A percentile compares a stretch with the other conserved stretches of the same genome.
These are phyloP conservation scores for Bradynema listronoti DNA, from an alignment of 1,140 invertebrate species.

Conservation along the genomic window DNA sequence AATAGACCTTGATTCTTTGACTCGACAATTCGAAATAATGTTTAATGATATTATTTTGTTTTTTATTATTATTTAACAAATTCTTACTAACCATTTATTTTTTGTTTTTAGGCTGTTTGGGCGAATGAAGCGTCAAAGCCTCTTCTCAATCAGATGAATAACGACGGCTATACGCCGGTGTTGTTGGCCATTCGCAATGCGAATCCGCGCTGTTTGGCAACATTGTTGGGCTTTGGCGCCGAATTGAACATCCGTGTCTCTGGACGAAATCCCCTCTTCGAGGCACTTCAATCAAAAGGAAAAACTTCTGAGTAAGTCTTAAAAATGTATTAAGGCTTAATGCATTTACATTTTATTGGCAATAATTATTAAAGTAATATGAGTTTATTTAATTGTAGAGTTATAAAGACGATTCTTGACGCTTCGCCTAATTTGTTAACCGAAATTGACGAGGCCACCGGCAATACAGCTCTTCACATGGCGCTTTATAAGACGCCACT, in stretches of 20 bases:
- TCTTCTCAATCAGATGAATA: constrained; percentile 48
- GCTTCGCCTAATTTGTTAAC: constrained; percentile 44
- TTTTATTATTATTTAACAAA: constrained; percentile 17
- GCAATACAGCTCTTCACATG: constrained; percentile 49
- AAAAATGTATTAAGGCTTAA: not conserved
- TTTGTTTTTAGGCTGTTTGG: constrained; percentile 44
- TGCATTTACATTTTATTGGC: not conserved
- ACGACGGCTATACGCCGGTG: constrained; percentile 47
- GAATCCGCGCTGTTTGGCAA: constrained; percentile 48
- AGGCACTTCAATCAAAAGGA: constrained; percentile 49
- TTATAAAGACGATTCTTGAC: constrained; percentile 48
- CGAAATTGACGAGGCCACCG: constrained; percentile 46
- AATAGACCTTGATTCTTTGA: too few relatives aligned
- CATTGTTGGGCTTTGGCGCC: constrained; percentile 30
- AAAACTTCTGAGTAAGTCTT: constrained; percentile 43
- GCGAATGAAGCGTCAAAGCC: constrained; percentile 31
- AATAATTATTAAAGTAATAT: not conserved
- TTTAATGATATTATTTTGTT: too few relatives aligned
- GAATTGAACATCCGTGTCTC: constrained; percentile 28
- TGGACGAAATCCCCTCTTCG: constrained; percentile 54
- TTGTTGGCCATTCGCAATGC: constrained; percentile 53
- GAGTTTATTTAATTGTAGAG: constrained; percentile 37
- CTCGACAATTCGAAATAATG: too few relatives aligned
- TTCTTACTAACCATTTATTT: not conserved
- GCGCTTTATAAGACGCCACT: constrained; percentile 47